These are phyloP conservation scores for Varanus komodoensis DNA, from an alignment of 2,113 vertebrate species.

Conservation along the genomic window DNA sequence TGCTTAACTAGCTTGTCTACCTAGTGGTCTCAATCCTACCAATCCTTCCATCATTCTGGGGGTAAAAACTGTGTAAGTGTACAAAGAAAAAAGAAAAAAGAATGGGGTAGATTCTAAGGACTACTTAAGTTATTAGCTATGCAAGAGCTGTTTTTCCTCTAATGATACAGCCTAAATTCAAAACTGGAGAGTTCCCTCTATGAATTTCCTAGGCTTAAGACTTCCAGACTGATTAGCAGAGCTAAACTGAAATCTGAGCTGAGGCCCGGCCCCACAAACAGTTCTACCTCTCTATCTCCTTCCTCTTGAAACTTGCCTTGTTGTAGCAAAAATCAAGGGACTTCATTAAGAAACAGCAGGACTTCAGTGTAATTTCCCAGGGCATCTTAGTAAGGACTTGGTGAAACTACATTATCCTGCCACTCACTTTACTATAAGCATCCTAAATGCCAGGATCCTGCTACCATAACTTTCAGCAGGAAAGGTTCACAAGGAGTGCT, in stretches of 20 bases:
- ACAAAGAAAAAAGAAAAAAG: background rate
- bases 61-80: background rate
- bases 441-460: background rate
- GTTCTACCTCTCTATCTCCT: background rate
- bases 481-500: background rate
- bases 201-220: background rate
- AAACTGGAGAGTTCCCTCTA: background rate
- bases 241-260: background rate
- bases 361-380: background rate
- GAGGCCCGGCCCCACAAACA: background rate
- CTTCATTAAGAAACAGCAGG: background rate
- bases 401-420: background rate
- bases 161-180: background rate
- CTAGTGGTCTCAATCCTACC: background rate
- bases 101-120: constrained; percentile 25
- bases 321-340: background rate
- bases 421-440: background rate
- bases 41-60: background rate
- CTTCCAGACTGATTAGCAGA: background rate
- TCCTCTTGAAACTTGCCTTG: background rate
- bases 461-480: background rate
- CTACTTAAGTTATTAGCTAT: constrained; percentile 12
- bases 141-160: background rate
- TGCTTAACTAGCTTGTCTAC: background rate
- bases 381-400: background rate